Conservation (phyloP, 2,113 vertebrate genomes). For the Spermophilus dauricus region DNA sequence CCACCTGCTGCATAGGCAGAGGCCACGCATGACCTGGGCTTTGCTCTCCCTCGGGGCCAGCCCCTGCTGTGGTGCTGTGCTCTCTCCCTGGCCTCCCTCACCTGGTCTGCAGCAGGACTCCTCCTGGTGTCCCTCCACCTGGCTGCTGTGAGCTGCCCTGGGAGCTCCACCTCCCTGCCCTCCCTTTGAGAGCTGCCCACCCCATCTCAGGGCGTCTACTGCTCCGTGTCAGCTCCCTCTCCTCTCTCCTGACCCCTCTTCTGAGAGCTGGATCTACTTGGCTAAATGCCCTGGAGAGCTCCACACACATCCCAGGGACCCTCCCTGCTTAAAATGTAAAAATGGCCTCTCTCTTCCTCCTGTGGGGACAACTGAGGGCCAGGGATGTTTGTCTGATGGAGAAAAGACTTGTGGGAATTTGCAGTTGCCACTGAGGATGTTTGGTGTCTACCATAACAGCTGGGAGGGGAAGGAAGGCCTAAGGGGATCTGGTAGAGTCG, state of each 20-base stretch:
- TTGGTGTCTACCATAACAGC: not conserved
- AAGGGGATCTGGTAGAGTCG: fast-evolving
- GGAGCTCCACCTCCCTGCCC: not conserved
- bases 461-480: not conserved
- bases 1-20: not conserved
- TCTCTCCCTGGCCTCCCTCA: not conserved
- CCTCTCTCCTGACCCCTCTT: not conserved
- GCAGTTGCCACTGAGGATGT: not conserved
- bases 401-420: not conserved
- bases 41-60: too few species aligned
- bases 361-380: too few species aligned
- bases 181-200: too few species aligned
- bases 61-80: not conserved
- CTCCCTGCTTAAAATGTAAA: too few species aligned
- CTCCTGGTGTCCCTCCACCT: not conserved
- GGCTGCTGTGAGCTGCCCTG: not conserved
- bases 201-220: too few species aligned
- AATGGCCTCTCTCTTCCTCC: too few species aligned
- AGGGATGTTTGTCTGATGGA: fast-evolving
- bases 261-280: not conserved
- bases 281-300: not conserved
- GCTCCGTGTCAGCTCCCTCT: not conserved
- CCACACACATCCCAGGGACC: not conserved
- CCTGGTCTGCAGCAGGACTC: too few species aligned
- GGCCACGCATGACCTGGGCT: not conserved